Conservation (phyloP, 2,797 vertebrate species). For the Steatocranus sp. region DNA sequence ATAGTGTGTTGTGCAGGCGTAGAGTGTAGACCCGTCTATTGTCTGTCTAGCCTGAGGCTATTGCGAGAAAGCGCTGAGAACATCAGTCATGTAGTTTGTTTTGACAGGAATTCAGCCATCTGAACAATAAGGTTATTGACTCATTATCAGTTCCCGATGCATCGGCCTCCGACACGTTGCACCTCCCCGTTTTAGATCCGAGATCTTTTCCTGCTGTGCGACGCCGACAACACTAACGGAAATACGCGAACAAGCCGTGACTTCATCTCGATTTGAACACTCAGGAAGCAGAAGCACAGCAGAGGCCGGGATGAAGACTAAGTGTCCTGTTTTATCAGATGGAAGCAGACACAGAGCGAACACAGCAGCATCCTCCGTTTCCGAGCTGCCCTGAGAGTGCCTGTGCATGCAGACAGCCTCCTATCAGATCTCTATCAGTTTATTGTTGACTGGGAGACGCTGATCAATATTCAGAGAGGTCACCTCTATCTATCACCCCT, state of each 20-base stretch:
- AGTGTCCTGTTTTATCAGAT: not conserved
- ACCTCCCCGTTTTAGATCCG: not conserved
- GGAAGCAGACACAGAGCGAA: not conserved
- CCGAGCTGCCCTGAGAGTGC: not conserved
- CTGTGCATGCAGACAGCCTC: slow-evolving; percentile 1
- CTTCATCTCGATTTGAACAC: not conserved
- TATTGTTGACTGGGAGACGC: slow-evolving; percentile 22
- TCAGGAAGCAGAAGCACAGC: not conserved
- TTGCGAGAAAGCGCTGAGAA: not conserved
- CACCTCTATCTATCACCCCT: slow-evolving; percentile 25
- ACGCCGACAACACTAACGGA: not conserved
- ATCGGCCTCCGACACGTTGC: not conserved
- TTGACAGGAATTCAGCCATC: not conserved
- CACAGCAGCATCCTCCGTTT: not conserved
- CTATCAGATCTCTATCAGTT: slow-evolving; percentile 51
- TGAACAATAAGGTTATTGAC: not conserved
- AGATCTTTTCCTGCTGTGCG: not conserved
- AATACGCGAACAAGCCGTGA: not conserved
- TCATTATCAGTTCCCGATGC: not conserved
- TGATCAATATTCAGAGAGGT: slow-evolving; percentile 39
- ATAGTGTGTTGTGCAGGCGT: not conserved
- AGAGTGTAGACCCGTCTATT: not conserved
- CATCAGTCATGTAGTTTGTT: not conserved
- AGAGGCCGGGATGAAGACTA: not conserved
- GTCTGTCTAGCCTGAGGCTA: not conserved